phyloP scores from a whole-genome alignment of 1,140 invertebrate species.

The Drosophila sucinea region DNA sequence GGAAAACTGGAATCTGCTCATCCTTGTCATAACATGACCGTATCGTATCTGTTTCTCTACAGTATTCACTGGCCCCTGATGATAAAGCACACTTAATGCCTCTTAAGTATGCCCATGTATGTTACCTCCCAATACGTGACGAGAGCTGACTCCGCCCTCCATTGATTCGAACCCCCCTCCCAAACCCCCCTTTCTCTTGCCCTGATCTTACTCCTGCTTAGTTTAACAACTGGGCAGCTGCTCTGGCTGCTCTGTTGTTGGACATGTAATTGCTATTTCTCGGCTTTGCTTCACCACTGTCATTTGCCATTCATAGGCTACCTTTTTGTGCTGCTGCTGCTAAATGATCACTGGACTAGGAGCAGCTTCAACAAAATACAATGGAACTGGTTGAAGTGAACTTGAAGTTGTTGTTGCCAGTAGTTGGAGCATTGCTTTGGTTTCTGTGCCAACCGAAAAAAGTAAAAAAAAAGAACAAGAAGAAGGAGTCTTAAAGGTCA shows the following conservation, averaged over 20 bases:
- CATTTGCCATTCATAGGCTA: constrained; percentile 71
- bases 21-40: constrained; percentile 65
- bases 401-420: constrained; percentile 37
- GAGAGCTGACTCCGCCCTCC: constrained; percentile 37
- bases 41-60: constrained; percentile 36
- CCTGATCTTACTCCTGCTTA: neutral
- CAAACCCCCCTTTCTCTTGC: neutral
- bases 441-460: constrained; percentile 65
- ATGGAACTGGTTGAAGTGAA: constrained; percentile 22
- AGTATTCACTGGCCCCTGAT: constrained; percentile 43
- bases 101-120: constrained; percentile 78
- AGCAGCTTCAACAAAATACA: constrained; percentile 58
- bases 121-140: constrained; percentile 69
- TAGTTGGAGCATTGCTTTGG: constrained; percentile 54
- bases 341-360: constrained; percentile 52
- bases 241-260: constrained; percentile 24
- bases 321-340: constrained; percentile 49
- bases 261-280: constrained; percentile 62
- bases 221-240: constrained; percentile 9
- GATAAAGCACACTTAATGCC: constrained; percentile 76
- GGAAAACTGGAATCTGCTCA: constrained; percentile 15
- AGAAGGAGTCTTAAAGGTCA: constrained; percentile 62
- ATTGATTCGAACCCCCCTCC: neutral
- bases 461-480: neutral
- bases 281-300: constrained; percentile 36